Evolutionary conservation across 2,113 vertebrate genomes (phyloP), one percentile per base, ranked within the genome.

Genomic region (Oreochromis spilurus): DNA sequence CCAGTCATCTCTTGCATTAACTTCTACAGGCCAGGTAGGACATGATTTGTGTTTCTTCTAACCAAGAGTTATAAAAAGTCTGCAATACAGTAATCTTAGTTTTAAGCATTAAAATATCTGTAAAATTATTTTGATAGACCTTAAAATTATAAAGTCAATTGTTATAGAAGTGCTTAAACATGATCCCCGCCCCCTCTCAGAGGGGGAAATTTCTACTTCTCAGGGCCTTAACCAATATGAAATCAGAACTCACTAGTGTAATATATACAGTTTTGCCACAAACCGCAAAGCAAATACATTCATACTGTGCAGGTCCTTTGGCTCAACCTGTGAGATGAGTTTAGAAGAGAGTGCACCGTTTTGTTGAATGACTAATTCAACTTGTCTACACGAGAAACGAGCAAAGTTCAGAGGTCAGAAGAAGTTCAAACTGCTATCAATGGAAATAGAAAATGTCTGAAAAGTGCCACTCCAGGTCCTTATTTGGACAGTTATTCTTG

Each of bases 1-100:
- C 82, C 97, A 97, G 91, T 97, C 96, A 2, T 97, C 97, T 26
- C 95, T 97, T 2, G 96, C 97, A 52, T 90, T 97, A n/a, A 97
- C 97, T 79, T 97, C 97, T 6, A 97, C 97, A 7, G 97, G 97
- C 84, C 97, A 97, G 96, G 96, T 97, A 83, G 19, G 85, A 26
- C 43, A 1, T 9, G 31, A 52, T 52, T 29, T 29, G 9, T 75
- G 70, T 48, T 54, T 38, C 43, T 0, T 2, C 16, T 77, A 1
- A 77, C 16, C 43, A 31, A 50, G 9, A 13, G 24, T 72, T 26
- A 24, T 43, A 45, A 45, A 70, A 67, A 14, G 11, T 5, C 3
- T 67, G 34, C 19, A 40, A 14, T 40, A 1, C 38, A 1, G n/a
- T 0, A 9, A 70, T 6, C 13, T 16, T 43, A 45, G 21, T 26